A percentile compares a stretch with the other conserved stretches of the same genome.
Conservation (phyloP, 2,113 vertebrate genomes). For the Cathartes aura region DNA sequence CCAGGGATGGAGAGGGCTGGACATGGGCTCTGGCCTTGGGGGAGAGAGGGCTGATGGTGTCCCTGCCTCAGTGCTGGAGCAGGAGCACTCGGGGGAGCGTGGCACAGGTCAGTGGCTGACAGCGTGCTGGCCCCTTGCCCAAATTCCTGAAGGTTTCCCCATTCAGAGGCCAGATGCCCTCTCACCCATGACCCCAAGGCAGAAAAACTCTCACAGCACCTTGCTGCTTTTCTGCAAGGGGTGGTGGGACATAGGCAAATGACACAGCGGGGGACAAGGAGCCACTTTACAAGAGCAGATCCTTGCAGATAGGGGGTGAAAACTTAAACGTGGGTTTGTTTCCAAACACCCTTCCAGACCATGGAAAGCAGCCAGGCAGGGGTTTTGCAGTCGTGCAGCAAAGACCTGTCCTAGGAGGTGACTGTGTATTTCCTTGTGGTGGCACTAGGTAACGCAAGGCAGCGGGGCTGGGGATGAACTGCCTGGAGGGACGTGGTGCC, state of each 20-base stretch:
- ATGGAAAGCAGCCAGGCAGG: neutral
- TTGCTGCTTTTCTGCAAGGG: neutral
- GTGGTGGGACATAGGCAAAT: neutral
- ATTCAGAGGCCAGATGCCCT: neutral
- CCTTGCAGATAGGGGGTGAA: neutral
- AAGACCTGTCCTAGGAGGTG: neutral
- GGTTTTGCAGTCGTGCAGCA: neutral
- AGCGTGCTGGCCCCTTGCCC: neutral
- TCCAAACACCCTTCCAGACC: neutral
- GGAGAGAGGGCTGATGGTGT: neutral
- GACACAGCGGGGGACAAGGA: neutral
- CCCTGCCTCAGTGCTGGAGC: neutral
- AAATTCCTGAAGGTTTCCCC: neutral
- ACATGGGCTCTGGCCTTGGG: neutral
- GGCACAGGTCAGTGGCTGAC: neutral
- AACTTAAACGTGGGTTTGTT: neutral
- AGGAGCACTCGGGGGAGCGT: neutral
- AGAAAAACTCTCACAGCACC: neutral
- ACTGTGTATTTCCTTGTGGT: neutral
- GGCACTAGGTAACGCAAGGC: neutral
- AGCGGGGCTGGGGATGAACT: neutral
- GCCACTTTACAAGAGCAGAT: neutral
- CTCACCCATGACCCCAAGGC: neutral
- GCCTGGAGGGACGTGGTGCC: neutral
- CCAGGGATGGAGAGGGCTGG: neutral